Evolutionary conservation across 2,797 vertebrate species (phyloP).

Genomic region (Lepilemur ruficaudatus): DNA sequence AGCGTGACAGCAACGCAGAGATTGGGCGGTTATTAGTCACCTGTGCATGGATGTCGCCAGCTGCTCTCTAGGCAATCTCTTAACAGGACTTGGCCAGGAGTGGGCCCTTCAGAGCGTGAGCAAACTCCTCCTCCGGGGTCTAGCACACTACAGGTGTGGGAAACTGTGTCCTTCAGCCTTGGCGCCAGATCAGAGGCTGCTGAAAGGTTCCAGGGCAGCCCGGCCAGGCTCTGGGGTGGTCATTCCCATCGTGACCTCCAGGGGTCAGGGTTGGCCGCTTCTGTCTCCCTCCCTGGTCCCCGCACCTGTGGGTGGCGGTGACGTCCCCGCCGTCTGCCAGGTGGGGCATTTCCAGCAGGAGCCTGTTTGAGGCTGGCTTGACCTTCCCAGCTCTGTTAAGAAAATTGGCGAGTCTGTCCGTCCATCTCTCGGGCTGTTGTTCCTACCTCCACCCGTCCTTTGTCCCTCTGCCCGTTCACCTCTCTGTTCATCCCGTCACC

Average conservation of each 20-base stretch:
- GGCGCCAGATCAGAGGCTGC: not conserved
- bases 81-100: not conserved
- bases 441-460: not conserved
- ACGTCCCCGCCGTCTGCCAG: not conserved
- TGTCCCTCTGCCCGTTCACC: not conserved
- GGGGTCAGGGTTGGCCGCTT: not conserved
- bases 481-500: not conserved
- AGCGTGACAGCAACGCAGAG: fast-evolving
- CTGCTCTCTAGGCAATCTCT: not conserved
- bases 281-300: not conserved
- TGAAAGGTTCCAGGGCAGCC: too few species aligned
- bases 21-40: not conserved
- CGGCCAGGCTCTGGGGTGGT: not conserved
- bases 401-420: not conserved
- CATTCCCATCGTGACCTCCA: not conserved
- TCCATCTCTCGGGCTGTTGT: not conserved
- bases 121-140: fast-evolving
- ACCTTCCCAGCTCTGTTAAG: not conserved
- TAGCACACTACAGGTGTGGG: fast-evolving
- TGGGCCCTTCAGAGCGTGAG: not conserved
- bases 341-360: not conserved
- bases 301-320: not conserved
- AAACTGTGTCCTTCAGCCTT: not conserved
- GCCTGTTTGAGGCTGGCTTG: not conserved
- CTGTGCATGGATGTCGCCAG: not conserved